Conservation (phyloP, 2,888 invertebrate genomes). For the Cremastinae sp. region DNA sequence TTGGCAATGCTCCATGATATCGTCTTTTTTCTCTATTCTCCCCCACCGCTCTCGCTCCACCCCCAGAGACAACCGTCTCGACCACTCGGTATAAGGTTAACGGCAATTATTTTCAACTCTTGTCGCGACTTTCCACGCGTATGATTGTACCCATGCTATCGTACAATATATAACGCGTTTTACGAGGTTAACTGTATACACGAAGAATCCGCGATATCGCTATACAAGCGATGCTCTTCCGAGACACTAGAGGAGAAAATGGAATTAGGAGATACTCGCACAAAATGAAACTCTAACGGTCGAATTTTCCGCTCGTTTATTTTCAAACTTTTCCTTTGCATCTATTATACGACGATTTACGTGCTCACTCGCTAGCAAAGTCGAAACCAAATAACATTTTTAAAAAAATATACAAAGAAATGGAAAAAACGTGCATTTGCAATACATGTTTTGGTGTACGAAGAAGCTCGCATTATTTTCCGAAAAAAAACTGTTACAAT, state of each 20-base stretch:
- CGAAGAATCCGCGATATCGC: neutral
- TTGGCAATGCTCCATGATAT: slow-evolving; percentile 56
- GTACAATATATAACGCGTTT: slow-evolving; percentile 25
- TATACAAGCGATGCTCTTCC: too few relatives aligned
- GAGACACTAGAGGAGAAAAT: slow-evolving; percentile 9
- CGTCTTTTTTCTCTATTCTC: slow-evolving; percentile 27
- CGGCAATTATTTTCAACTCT: slow-evolving; percentile 58
- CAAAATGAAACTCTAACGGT: neutral
- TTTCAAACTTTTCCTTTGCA: neutral
- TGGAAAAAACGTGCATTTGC: too few relatives aligned
- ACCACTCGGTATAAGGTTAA: slow-evolving; percentile 51
- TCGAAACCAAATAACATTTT: too few relatives aligned
- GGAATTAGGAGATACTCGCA: slow-evolving; percentile 9
- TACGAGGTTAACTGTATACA: slow-evolving; percentile 6
- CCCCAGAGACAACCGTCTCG: slow-evolving; percentile 43
- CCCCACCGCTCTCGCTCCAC: slow-evolving; percentile 12
- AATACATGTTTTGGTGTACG: too few relatives aligned
- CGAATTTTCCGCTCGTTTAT: neutral
- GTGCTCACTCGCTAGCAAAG: too few relatives aligned
- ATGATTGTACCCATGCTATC: slow-evolving; percentile 41
- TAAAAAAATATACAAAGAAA: too few relatives aligned
- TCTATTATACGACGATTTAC: too few relatives aligned
- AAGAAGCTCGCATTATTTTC: too few relatives aligned
- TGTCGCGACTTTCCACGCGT: slow-evolving; percentile 48
- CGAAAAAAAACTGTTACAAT: too few relatives aligned